Evolutionary conservation across 2,888 invertebrate species (phyloP), one percentile per base, ranked within the genome.

Genomic region (Desoria tigrina): DNA sequence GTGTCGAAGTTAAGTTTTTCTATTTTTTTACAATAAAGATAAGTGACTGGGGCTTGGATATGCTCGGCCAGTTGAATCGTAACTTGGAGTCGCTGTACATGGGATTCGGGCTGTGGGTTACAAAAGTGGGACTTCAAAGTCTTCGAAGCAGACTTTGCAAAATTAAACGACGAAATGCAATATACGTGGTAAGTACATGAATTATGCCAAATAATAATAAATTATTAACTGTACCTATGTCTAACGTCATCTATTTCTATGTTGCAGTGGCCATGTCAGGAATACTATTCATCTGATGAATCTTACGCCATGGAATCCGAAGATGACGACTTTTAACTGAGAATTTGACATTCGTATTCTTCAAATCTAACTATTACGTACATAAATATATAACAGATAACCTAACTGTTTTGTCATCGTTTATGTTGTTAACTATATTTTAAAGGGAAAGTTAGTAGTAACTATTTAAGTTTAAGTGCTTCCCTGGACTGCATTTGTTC

Each of bases 241-340:
- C 16, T 16, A 11, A 16, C 9, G 16, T 39, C 9, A 39, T 49
- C n/a, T 24, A 24, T 26, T 53, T 32, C 4, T 55, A n/a, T 26
- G 14, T 55, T 60, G 1, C 28, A 68, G 68, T 58, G 37, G 50
- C 54, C 53, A 1, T 49, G 63, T 21, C 65, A 68, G 26, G 65
- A 65, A 18, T 65, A 68, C 39, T 68, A 65, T 56, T 68, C 68
- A 16, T 65, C 68, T 1, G 68, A 68, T 39, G 68, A 68, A 21
- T 61, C 59, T 21, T 68, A 68, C 32, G 68, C 65, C 14, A 50
- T 68, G 60, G 68, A 65, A 50, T 65, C 68, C 49, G 68, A 53
- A n/a, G 61, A 61, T n/a, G n/a, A n/a, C n/a, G n/a, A n/a, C n/a
- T n/a, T n/a, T n/a, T n/a, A n/a, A n/a, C n/a, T n/a, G n/a, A n/a